These are phyloP conservation scores for Xiphophorus hellerii DNA, from an alignment of 2,113 vertebrate species.

Conservation along the genomic window DNA sequence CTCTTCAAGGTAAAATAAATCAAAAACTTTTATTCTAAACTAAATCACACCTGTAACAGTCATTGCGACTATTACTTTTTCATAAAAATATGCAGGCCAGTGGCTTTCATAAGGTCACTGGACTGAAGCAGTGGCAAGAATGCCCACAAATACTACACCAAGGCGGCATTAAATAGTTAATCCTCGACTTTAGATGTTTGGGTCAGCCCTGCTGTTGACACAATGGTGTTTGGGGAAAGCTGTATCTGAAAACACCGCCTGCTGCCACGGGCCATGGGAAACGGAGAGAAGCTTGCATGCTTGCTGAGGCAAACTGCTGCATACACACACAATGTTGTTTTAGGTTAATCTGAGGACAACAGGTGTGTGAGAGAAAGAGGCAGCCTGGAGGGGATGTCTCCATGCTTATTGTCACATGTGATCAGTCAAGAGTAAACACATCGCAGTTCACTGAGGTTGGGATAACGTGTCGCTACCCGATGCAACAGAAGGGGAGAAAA, in stretches of 20 bases:
- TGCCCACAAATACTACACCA: conserved; percentile 7
- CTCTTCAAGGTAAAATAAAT: too few species aligned
- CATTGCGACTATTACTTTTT: not conserved
- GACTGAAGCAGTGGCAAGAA: conserved; percentile 30
- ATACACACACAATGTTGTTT: conserved; percentile 61
- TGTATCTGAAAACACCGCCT: conserved; percentile 62
- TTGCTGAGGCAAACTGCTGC: conserved; percentile 43
- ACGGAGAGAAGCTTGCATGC: conserved; percentile 47
- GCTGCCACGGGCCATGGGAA: conserved; percentile 68
- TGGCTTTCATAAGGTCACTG: conserved; percentile 16
- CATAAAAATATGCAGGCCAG: conserved; percentile 6
- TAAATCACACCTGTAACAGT: not conserved
- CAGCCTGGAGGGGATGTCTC: conserved; percentile 11
- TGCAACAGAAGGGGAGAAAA: conserved; percentile 17
- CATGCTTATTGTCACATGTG: conserved; percentile 23
- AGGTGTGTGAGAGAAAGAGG: conserved; percentile 57
- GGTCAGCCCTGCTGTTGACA: conserved; percentile 65
- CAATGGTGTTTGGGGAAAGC: conserved; percentile 66
- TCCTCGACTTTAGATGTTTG: conserved; percentile 31
- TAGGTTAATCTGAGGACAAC: conserved; percentile 63
- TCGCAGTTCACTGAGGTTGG: not conserved
- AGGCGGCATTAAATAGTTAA: conserved; percentile 39
- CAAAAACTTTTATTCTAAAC: not conserved
- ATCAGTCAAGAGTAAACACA: conserved; percentile 5
- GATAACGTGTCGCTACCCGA: conserved; percentile 3